Evolutionary conservation across 2,113 vertebrate genomes (phyloP).

Genomic region (Willisornis vidua): DNA sequence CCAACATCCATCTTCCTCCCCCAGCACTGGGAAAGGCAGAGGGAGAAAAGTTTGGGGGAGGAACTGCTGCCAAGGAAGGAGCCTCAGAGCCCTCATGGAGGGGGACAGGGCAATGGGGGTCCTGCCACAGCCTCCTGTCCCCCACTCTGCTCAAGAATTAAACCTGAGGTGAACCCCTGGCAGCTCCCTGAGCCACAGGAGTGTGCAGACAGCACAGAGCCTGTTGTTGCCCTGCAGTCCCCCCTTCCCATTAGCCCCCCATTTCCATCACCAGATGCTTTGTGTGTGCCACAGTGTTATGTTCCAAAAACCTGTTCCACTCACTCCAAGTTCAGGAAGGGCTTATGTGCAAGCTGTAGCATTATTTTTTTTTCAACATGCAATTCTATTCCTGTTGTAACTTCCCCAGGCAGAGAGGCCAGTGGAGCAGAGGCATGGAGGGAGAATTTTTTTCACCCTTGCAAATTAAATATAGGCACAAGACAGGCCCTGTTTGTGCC

Average conservation of each 20-base stretch:
- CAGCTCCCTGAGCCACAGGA: rapidly evolving
- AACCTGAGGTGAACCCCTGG: rapidly evolving
- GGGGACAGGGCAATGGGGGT: neutral
- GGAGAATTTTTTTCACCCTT: neutral
- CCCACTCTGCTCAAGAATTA: rapidly evolving
- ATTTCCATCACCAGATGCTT: rapidly evolving
- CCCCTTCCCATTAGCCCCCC: rapidly evolving
- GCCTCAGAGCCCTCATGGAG: rapidly evolving
- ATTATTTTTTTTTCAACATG: neutral
- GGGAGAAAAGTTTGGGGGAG: no score
- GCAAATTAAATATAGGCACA: conserved; percentile 70
- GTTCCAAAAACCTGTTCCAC: neutral
- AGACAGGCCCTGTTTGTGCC: conserved; percentile 27
- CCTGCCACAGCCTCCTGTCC: neutral
- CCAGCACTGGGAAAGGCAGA: rapidly evolving
- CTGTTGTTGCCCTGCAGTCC: rapidly evolving
- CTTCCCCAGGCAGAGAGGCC: neutral
- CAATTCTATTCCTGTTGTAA: neutral
- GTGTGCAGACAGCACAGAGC: rapidly evolving
- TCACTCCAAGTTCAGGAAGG: neutral
- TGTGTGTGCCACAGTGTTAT: rapidly evolving
- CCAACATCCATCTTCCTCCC: neutral
- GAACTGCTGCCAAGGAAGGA: neutral
- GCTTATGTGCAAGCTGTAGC: rapidly evolving
- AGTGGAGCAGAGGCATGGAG: neutral